A percentile compares a stretch with the other conserved stretches of the same genome.
phyloP scores from a whole-genome alignment of 1,140 invertebrate species.

The Bombus affinis region DNA sequence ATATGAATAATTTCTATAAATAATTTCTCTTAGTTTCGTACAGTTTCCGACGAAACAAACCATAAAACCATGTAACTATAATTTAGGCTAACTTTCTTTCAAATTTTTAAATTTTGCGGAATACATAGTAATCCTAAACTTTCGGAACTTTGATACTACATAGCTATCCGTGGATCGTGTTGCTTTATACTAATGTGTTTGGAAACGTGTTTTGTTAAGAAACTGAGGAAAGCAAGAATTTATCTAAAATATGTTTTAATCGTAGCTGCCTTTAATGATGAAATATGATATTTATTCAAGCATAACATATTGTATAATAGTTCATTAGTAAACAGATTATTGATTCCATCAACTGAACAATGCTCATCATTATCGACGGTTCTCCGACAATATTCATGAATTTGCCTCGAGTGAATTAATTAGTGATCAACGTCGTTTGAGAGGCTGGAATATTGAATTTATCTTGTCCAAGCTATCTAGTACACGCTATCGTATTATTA shows the following conservation, averaged over 20 bases:
- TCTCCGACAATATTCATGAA: background rate
- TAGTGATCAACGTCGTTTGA: background rate
- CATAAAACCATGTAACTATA: too few species aligned
- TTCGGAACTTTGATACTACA: too few species aligned
- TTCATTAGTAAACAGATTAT: background rate
- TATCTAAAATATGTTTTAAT: background rate
- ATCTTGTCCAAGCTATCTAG: background rate
- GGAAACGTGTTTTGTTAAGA: too few species aligned
- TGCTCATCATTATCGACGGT: background rate
- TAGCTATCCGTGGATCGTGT: too few species aligned
- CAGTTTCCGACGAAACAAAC: too few species aligned
- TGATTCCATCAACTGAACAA: background rate
- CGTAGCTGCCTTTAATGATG: background rate
- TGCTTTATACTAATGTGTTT: too few species aligned
- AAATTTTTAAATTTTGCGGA: too few species aligned
- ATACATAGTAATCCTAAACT: too few species aligned
- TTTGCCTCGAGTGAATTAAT: conserved; percentile 15
- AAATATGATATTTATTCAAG: background rate
- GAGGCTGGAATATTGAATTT: background rate
- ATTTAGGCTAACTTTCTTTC: too few species aligned
- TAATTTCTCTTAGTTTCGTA: too few species aligned
- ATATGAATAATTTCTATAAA: too few species aligned
- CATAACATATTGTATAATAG: background rate
- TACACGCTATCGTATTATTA: background rate
- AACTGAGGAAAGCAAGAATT: background rate